These are phyloP conservation scores for Peromyscus nudipes DNA, from an alignment of 2,797 vertebrate genomes.

Conservation along the genomic window DNA sequence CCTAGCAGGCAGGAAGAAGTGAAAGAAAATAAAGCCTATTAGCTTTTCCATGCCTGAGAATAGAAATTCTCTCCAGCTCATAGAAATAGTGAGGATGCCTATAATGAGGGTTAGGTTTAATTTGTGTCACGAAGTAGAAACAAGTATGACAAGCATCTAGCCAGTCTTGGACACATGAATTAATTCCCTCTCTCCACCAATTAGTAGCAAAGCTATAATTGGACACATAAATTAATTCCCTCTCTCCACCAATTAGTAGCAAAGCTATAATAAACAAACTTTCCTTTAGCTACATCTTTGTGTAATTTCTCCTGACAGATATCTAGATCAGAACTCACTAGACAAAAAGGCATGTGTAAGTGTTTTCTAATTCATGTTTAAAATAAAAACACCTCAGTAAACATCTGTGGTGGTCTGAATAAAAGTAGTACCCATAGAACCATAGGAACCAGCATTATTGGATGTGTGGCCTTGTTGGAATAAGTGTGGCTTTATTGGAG, in stretches of 20 bases:
- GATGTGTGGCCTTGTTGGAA: too few species aligned
- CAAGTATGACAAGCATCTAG: background rate
- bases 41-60: background rate
- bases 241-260: background rate
- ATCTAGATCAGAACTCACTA: background rate
- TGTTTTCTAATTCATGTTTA: slow-evolving; percentile 18
- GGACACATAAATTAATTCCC: background rate
- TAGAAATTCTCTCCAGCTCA: background rate
- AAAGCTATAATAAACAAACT: background rate
- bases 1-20: background rate
- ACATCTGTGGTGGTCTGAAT: too few species aligned
- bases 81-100: background rate
- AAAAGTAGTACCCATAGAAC: too few species aligned
- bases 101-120: background rate
- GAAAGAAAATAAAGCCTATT: background rate
- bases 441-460: too few species aligned
- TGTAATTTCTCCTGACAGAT: background rate
- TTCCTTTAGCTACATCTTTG: background rate
- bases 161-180: background rate
- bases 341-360: background rate
- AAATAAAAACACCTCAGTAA: slow-evolving; percentile 9
- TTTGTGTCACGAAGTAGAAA: background rate
- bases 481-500: too few species aligned
- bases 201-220: background rate
- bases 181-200: background rate